Evolutionary conservation across 2,113 vertebrate genomes (phyloP).

Genomic region (Platycercus adscitus): DNA sequence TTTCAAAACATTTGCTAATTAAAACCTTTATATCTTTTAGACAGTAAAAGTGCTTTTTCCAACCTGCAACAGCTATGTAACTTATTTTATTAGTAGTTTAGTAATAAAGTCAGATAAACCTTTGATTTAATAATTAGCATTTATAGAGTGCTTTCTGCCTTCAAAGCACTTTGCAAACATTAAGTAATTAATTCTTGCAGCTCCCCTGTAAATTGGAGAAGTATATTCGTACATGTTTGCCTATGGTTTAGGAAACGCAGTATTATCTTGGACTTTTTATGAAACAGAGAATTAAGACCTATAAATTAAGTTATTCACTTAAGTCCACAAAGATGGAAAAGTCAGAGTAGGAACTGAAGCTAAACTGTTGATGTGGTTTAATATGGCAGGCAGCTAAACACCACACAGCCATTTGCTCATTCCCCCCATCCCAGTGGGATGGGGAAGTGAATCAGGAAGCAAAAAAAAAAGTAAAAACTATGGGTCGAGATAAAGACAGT

Average conservation of each 20-base stretch:
- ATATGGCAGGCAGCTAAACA: background rate
- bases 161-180: conserved; percentile 60
- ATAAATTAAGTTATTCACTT: background rate
- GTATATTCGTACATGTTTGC: background rate
- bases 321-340: background rate
- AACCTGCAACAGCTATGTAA: conserved; percentile 54
- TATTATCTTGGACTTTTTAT: conserved; percentile 6
- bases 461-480: background rate
- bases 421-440: background rate
- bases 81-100: conserved; percentile 64
- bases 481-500: background rate
- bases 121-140: conserved; percentile 72
- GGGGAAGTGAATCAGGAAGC: background rate
- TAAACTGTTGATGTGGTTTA: background rate
- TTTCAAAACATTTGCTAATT: conserved; percentile 70
- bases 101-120: conserved; percentile 64
- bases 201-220: conserved; percentile 51
- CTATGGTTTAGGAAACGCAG: background rate
- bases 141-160: conserved; percentile 57
- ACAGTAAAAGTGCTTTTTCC: conserved; percentile 65
- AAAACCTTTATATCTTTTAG: conserved; percentile 74
- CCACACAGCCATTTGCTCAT: background rate
- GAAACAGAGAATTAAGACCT: conserved; percentile 17
- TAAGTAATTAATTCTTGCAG: conserved; percentile 66
- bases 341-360: background rate